phyloP scores from a whole-genome alignment of 2,113 vertebrate species.

The Spheniscus mendiculus region DNA sequence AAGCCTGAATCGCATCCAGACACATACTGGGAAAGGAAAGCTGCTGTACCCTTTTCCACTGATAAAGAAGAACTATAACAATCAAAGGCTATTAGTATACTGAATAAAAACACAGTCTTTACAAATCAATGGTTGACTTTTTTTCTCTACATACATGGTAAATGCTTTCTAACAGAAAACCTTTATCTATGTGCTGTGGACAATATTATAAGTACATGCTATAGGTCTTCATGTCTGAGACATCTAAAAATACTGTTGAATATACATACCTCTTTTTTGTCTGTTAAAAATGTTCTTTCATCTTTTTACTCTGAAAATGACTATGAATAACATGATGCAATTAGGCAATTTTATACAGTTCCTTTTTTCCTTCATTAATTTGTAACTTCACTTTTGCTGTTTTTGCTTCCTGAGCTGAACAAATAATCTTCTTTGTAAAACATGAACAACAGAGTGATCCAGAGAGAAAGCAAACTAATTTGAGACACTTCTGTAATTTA shows the following conservation, averaged over 20 bases:
- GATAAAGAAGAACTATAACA: neutral
- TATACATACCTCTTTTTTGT: neutral
- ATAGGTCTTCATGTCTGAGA: too few species aligned
- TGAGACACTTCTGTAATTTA: neutral
- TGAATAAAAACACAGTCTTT: neutral
- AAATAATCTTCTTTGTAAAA: neutral
- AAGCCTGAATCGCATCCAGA: neutral
- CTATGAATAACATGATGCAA: neutral
- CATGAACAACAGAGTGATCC: neutral
- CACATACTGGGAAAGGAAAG: neutral
- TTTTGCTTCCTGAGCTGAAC: neutral
- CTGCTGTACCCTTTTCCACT: neutral
- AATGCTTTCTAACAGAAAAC: neutral
- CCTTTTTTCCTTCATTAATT: neutral
- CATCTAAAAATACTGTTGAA: too few species aligned
- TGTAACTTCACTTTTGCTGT: neutral
- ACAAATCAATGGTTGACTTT: neutral
- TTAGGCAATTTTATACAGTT: neutral
- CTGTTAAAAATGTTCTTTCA: neutral
- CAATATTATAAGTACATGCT: neutral
- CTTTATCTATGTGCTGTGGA: neutral
- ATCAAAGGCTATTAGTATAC: neutral
- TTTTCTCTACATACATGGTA: neutral
- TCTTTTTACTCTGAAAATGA: neutral
- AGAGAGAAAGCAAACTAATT: neutral